Evolutionary conservation across 2,888 invertebrate genomes (phyloP).

Genomic region (Hermaeophaga mercurialis): DNA sequence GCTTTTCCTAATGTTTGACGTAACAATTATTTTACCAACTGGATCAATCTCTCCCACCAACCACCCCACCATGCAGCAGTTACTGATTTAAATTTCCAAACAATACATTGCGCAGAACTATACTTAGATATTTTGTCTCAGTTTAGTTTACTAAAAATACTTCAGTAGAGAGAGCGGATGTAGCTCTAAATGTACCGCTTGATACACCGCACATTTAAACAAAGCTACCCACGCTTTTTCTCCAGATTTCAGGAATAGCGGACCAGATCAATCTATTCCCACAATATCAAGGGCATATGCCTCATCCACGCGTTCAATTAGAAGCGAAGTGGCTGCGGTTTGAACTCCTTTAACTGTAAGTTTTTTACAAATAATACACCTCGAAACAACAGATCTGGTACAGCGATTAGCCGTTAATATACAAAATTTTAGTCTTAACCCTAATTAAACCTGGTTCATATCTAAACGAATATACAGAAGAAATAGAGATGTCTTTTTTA

Average conservation of each 20-base stretch:
- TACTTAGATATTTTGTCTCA: too few species aligned
- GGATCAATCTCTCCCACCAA: constrained; percentile 56
- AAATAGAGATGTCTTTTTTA: too few species aligned
- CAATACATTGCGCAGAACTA: too few species aligned
- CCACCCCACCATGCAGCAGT: too few species aligned
- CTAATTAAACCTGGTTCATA: too few species aligned
- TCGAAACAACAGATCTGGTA: constrained; percentile 30
- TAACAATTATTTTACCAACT: constrained; percentile 50
- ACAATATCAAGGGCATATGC: constrained; percentile 44
- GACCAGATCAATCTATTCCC: constrained; percentile 53
- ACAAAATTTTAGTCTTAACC: constrained; percentile 40
- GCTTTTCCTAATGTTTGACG: constrained; percentile 48
- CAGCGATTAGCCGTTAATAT: constrained; percentile 36
- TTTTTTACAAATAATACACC: constrained; percentile 37
- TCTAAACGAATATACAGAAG: too few species aligned
- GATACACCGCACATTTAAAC: constrained; percentile 53
- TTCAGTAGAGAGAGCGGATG: too few species aligned
- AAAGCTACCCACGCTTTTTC: constrained; percentile 48
- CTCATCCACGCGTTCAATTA: constrained; percentile 43
- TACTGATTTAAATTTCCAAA: too few species aligned
- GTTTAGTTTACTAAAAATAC: too few species aligned
- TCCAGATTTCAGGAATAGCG: constrained; percentile 44
- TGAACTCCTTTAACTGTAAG: constrained; percentile 35
- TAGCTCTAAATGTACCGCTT: constrained; percentile 52
- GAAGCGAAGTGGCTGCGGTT: constrained; percentile 40